These are phyloP conservation scores for Reticulitermes speratus DNA, from an alignment of 1,140 invertebrate species.

Conservation along the genomic window DNA sequence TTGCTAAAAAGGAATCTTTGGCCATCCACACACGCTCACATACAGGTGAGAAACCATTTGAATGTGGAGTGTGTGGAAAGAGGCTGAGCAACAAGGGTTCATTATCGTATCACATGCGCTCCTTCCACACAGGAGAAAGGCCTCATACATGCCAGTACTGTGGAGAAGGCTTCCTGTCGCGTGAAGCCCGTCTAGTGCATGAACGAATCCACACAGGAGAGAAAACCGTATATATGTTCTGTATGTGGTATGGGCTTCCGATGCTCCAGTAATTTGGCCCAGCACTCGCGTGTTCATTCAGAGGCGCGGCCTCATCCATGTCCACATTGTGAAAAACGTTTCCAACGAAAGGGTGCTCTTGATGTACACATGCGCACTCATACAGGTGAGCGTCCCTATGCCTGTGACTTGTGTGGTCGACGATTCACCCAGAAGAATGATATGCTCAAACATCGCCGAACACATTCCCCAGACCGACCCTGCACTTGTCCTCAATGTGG, in stretches of 20 bases:
- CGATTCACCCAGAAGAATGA: constrained; percentile 50
- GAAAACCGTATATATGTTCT: constrained; percentile 51
- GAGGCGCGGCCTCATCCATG: constrained; percentile 25
- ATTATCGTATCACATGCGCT: constrained; percentile 42
- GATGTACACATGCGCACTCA: constrained; percentile 61
- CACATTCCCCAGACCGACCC: constrained; percentile 24
- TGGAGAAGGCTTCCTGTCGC: constrained; percentile 52
- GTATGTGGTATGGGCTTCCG: constrained; percentile 28
- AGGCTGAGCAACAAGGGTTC: constrained; percentile 43
- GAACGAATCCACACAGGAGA: constrained; percentile 58
- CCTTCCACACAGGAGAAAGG: constrained; percentile 55
- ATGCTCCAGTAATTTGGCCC: constrained; percentile 30
- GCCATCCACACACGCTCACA: constrained; percentile 30
- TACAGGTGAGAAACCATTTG: constrained; percentile 30
- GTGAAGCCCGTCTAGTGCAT: constrained; percentile 53
- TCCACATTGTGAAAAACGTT: constrained; percentile 27
- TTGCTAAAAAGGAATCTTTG: constrained; percentile 33
- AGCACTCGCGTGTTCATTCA: constrained; percentile 29
- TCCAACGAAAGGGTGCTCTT: constrained; percentile 30
- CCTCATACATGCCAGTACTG: constrained; percentile 56
- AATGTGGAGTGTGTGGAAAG: constrained; percentile 38
- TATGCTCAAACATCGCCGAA: constrained; percentile 32
- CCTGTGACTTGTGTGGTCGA: constrained; percentile 52
- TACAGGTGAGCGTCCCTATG: constrained; percentile 62
- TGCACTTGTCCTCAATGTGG: neutral